Evolutionary conservation across 2,888 invertebrate species (phyloP).

Genomic region (Hesperia comma): DNA sequence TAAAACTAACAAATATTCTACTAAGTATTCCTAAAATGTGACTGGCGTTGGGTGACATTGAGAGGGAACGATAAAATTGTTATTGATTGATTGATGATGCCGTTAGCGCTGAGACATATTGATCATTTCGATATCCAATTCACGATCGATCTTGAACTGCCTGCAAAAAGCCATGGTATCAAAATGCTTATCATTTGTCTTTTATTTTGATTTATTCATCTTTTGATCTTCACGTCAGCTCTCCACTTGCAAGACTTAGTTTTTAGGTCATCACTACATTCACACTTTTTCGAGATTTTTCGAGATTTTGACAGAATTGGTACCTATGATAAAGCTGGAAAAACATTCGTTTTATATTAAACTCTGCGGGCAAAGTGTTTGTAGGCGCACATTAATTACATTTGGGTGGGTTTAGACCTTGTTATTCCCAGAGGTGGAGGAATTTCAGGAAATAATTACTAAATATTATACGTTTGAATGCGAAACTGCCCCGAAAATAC

Average conservation of each 20-base stretch:
- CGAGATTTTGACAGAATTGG: too few species aligned
- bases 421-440: slow-evolving; percentile 30
- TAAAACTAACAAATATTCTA: neutral
- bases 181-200: neutral
- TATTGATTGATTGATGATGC: slow-evolving; percentile 9
- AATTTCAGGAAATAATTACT: slow-evolving; percentile 28
- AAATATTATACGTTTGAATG: slow-evolving; percentile 2
- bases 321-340: neutral
- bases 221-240: neutral
- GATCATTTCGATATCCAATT: slow-evolving; percentile 6
- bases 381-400: slow-evolving; percentile 26
- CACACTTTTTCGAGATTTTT: too few species aligned
- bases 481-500: neutral
- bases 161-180: neutral
- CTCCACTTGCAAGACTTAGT: too few species aligned
- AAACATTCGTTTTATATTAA: slow-evolving; percentile 4
- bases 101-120: slow-evolving; percentile 5
- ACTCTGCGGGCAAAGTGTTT: slow-evolving; percentile 6
- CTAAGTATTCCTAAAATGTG: too few species aligned
- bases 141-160: neutral
- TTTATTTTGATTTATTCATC: neutral
- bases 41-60: slow-evolving; percentile 3
- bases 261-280: too few species aligned
- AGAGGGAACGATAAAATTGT: slow-evolving; percentile 5
- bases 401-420: slow-evolving; percentile 29